Percentiles rank a stretch among this genome's conserved stretches.
Evolutionary conservation across 2,797 vertebrate genomes (phyloP).

Genomic region (Garrulus glandarius): DNA sequence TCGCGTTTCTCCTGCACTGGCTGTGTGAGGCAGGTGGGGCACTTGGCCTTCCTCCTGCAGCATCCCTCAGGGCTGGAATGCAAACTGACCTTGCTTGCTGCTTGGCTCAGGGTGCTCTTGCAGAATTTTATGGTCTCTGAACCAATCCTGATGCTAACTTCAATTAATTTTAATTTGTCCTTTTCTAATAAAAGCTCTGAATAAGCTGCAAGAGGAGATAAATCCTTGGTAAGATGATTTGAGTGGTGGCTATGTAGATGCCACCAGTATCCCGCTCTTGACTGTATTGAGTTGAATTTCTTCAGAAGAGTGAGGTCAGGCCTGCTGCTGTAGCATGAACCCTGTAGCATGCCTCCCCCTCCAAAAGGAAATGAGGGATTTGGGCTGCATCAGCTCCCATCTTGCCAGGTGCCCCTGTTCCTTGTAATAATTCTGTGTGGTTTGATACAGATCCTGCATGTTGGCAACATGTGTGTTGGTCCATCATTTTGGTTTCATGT

Average conservation of each 20-base stretch:
- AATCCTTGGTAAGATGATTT: background rate
- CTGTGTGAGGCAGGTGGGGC: background rate
- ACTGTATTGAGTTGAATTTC: background rate
- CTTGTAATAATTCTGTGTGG: no score
- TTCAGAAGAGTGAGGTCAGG: background rate
- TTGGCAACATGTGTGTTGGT: background rate
- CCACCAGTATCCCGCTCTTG: background rate
- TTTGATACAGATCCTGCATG: background rate
- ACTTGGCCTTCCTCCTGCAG: background rate
- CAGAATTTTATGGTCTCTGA: background rate
- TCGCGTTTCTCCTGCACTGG: rapidly evolving
- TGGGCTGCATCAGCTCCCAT: background rate
- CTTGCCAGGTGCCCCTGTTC: background rate
- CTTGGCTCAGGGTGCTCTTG: background rate
- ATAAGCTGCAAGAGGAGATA: background rate
- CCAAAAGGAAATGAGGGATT: rapidly evolving
- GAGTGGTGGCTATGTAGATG: background rate
- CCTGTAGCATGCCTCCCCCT: background rate
- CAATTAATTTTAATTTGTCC: background rate
- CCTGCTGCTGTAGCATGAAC: background rate
- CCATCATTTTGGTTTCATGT: background rate
- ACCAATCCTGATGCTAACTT: background rate
- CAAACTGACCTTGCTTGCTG: background rate
- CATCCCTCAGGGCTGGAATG: background rate
- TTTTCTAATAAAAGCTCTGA: background rate